Base-by-base conservation (phyloP, 2,888 invertebrate species). In the Cataglyphis altisquamis region DNA sequence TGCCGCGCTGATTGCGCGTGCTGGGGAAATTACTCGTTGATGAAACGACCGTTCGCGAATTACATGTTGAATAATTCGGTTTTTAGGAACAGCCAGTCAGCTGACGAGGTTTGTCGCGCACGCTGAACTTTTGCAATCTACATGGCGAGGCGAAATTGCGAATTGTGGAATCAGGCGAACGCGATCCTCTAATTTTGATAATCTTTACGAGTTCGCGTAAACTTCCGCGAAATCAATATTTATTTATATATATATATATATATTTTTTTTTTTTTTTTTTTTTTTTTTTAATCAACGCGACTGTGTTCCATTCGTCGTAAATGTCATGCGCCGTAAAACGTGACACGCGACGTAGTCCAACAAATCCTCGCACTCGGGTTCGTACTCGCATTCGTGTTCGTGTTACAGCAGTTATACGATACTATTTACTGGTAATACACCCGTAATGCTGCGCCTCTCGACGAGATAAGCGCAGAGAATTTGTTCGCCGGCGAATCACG, bases 21-120 rank as follows among this genome's bases (percentile, higher is more conserved):
- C 78, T 29, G 45, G 72, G 18, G 36, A 25, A 80, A 62, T 80
- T 80, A 72, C 45, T 72, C 78, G 78, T 80, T 80, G 72, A 80
- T 72, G 78, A 72, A 78, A 72, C 57, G 77, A 70, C 57, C 55
- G 70, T 55, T 68, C 72, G 72, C 21, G 78, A 72, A 72, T 80
- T 62, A 80, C 77, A 57, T 48, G 72, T 80, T 80, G 78, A 80
- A 80, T 80, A 80, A 80, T 80, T 78, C 45, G 72, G 78, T 80
- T 72, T 80, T 72, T 80, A 68, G 73, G 32, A 80, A 72, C 72
- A 72, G 9, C 32, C 77, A 52, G 18, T 9, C 36, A 8, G 36
- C 57, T 32, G 78, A 78, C 55, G 70, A 78, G 70, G 32, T 15
- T 32, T 21, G 32, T 78, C 70, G 77, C 41, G 70, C 70, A 60